Conservation (phyloP, 2,888 invertebrate genomes). For the Lasioglossum figueresi region DNA sequence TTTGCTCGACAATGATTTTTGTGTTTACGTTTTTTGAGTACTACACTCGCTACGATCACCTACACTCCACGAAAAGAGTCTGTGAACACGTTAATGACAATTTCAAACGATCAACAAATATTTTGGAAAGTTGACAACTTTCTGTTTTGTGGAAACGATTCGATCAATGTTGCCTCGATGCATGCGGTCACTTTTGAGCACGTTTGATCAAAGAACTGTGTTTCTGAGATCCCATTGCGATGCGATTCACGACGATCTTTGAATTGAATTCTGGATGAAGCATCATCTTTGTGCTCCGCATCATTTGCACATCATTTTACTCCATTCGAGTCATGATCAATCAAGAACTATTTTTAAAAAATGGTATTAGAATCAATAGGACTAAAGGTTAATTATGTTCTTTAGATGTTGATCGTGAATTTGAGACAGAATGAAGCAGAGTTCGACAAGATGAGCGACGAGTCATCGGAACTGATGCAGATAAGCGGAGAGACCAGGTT, state of each 20-base stretch:
- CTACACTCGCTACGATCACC: background rate
- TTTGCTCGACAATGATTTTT: constrained; percentile 14
- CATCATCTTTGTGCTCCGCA: background rate
- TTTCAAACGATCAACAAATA: background rate
- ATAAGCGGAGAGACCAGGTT: constrained; percentile 94
- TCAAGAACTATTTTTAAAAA: background rate
- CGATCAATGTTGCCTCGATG: background rate
- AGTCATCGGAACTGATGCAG: constrained; percentile 93
- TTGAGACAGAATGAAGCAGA: constrained; percentile 93
- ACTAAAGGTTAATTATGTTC: background rate
- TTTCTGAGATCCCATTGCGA: background rate
- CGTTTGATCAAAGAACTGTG: background rate
- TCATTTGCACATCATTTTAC: background rate
- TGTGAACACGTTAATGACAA: background rate
- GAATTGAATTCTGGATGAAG: background rate
- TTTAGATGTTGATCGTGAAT: constrained; percentile 90
- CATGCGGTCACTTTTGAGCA: background rate
- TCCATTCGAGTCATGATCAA: background rate
- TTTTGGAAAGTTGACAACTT: background rate
- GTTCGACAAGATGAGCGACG: constrained; percentile 93
- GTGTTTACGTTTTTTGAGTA: constrained; percentile 6
- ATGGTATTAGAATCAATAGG: background rate
- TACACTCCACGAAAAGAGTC: background rate
- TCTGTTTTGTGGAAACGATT: background rate
- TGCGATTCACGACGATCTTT: background rate